phyloP scores from a whole-genome alignment of 92 coral and sea anemone species.

The Zoanthus sansibaricus region DNA sequence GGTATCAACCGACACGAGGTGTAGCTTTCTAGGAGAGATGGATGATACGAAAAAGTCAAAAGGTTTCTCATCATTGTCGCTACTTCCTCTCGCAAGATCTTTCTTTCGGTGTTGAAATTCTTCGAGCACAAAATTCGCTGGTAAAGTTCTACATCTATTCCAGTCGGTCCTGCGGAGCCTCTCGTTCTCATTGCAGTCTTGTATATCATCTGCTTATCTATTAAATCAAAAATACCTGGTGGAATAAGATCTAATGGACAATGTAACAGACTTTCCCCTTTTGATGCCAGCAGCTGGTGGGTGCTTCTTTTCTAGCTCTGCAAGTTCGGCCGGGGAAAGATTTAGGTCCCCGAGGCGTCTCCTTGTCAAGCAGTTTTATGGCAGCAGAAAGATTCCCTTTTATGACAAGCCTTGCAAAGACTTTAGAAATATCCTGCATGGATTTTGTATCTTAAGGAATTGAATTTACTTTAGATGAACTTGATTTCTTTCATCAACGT shows the following conservation, averaged over 20 bases:
- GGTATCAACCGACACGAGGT: not conserved
- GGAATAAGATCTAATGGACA: not conserved
- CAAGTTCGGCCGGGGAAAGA: not conserved
- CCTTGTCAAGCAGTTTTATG: not conserved
- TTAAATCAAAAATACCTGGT: not conserved
- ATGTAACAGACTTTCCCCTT: not conserved
- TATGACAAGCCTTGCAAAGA: constrained; percentile 51
- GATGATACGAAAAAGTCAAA: not conserved
- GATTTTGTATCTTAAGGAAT: constrained; percentile 36
- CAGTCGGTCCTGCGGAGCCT: not conserved
- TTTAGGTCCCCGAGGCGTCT: not conserved
- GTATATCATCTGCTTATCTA: not conserved
- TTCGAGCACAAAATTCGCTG: not conserved
- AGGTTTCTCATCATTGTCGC: not conserved
- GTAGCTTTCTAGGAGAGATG: not conserved
- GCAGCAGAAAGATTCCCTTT: constrained; percentile 47
- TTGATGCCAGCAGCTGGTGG: constrained; percentile 3
- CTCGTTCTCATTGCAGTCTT: not conserved
- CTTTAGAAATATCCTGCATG: constrained; percentile 26
- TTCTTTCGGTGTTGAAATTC: not conserved
- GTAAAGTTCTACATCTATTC: not conserved
- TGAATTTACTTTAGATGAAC: constrained; percentile 24
- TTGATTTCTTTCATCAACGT: no score
- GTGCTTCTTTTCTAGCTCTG: not conserved
- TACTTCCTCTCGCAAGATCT: not conserved